Evolutionary conservation across 2,888 invertebrate genomes (phyloP), one percentile per base, ranked within the genome.

Genomic region (Galeruca laticollis): DNA sequence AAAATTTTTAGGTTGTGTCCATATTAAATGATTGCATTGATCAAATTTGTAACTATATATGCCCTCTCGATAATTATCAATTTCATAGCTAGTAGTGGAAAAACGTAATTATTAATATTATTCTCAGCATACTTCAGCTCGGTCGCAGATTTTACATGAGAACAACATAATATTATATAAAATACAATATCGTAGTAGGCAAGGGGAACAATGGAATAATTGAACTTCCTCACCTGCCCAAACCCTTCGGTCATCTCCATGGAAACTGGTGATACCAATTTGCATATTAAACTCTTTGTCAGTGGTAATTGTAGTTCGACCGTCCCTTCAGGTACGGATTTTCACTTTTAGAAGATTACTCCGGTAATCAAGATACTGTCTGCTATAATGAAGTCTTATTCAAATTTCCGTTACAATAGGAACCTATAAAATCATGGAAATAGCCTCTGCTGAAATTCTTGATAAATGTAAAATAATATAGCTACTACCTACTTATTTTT

Each of bases 191-290:
- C 75, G 77, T 76, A 72, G 70, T 80, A 81, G 83, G 83, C 75
- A 77, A 77, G 72, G 70, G 79, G 81, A 83, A 83, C 83, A 84
- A 84, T 84, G 78, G 82, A 81, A 82, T 83, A 83, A 83, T 84
- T 82, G 82, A 73, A 78, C 81, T 81, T 81, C 82, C 80, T 81
- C 79, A 81, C 79, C 82, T 82, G 82, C 76, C 76, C 77, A 76
- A 79, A 78, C 77, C 78, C 80, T 75, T 76, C 79, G 79, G 73
- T 77, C 78, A 80, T 74, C 72, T 77, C 78, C 79, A 78, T 76
- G 81, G 77, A 79, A 81, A 80, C 75, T 52, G 72, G 76, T 80
- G 80, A 79, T 79, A 76, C 76, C 81, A 81, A 82, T 82, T 81
- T 82, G 80, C 82, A 82, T 82, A 79, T 79, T 81, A 80, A 81